Base-by-base conservation (phyloP, 2,888 invertebrate genomes). In the Patella pellucida region DNA sequence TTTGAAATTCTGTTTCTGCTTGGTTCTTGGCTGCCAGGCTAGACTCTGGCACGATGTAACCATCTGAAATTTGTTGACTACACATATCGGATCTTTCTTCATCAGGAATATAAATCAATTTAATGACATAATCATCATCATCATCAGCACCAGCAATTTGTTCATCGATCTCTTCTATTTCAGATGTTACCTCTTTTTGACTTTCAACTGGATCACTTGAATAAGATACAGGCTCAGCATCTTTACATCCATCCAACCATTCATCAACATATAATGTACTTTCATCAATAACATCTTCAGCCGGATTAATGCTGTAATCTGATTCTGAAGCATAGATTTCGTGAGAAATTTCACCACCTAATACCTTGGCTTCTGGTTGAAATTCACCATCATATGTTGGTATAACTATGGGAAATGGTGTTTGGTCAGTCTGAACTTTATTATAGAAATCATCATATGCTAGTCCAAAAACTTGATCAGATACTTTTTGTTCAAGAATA, bases 401-500 rank as follows among this genome's bases (percentile, higher is more conserved):
- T 23, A 23, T 19, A 62, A 62, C 23, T 23, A 14, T 23, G 0
- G 62, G 7, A 62, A 62, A 62, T 23, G 23, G 62, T 23, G 19
- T 62, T 62, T 62, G 12, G 19, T 19, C 14, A 12, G 23, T 14
- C 14, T 19, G 19, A 19, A 23, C 23, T 41, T 41, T 41, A 15
- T 19, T 23, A 62, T 62, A 62, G 23, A 62, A 62, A 14, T 62
- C 62, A 12, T 62, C 62, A 62, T 62, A 62, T 19, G 62, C 62
- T 14, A 62, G 23, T 62, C 62, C 62, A 19, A 62, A 62, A 19
- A 62, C 71, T 41, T 23, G 52, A 51, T 51, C 71, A 27, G 69
- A 69, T 27, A 41, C 69, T 27, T 69, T 69, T 52, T 71, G 71
- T 71, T n/a, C 50, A 71, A 52, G n/a, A 52, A 71, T 16, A 23